A percentile compares a stretch with the other conserved stretches of the same genome.
Evolutionary conservation across 1,140 invertebrate species (phyloP).

Genomic region (Pachyrhynchus sulphureomaculatus): DNA sequence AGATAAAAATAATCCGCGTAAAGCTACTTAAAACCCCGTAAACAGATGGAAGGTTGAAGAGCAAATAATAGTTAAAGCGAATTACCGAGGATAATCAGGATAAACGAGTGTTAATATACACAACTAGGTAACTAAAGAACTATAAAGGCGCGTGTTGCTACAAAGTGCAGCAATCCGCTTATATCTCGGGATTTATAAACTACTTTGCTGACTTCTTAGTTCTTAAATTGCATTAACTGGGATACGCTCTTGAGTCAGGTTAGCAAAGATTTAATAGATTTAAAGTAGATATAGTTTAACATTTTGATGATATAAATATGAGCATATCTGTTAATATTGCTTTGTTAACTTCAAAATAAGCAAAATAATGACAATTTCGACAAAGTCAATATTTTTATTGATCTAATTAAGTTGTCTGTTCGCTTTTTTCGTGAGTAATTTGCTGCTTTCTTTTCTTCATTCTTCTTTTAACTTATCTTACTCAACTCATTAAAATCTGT

Average conservation of each 20-base stretch:
- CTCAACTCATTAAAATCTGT: no score
- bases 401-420: no score
- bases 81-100: conserved; percentile 32
- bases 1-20: conserved; percentile 25
- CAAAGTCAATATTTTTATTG: no score
- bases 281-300: conserved; percentile 2
- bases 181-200: conserved; percentile 28
- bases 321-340: no score
- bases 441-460: no score
- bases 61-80: conserved; percentile 28
- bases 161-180: conserved; percentile 28
- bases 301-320: no score
- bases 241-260: conserved; percentile 8
- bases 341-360: no score
- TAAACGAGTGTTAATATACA: conserved; percentile 34
- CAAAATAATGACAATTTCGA: no score
- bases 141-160: conserved; percentile 27
- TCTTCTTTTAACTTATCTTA: no score
- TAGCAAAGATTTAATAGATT: conserved; percentile 1
- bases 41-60: conserved; percentile 25
- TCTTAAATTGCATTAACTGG: conserved; percentile 27
- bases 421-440: no score
- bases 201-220: conserved; percentile 24
- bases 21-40: conserved; percentile 29
- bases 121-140: conserved; percentile 34